Evolutionary conservation across 2,113 vertebrate species (phyloP).

Genomic region (Excalfactoria chinensis): DNA sequence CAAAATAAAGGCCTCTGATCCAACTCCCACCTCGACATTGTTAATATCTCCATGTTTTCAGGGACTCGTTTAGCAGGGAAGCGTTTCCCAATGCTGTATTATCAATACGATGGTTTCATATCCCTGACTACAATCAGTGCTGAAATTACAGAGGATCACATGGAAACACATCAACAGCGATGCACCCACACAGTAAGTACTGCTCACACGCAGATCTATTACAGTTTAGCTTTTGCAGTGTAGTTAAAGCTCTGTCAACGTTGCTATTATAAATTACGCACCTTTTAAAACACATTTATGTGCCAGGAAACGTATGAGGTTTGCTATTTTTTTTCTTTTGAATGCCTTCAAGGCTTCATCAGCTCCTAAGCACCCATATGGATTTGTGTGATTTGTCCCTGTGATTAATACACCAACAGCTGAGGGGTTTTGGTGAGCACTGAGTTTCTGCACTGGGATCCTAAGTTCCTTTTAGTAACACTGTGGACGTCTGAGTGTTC

Average conservation of each 20-base stretch:
- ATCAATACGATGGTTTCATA: conserved; percentile 29
- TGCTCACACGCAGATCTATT: conserved; percentile 53
- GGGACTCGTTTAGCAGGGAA: conserved; percentile 65
- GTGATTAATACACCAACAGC: conserved; percentile 26
- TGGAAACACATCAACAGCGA: conserved; percentile 33
- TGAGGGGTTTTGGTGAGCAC: neutral
- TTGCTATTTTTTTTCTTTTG: neutral
- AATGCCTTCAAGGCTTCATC: conserved; percentile 68
- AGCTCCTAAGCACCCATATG: conserved; percentile 68
- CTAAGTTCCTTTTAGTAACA: fast-evolving
- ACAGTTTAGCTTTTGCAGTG: conserved; percentile 4
- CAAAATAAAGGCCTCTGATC: conserved; percentile 76
- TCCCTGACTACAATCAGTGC: conserved; percentile 27
- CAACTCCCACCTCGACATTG: conserved; percentile 68
- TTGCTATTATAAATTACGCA: conserved; percentile 66
- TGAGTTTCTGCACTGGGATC: neutral
- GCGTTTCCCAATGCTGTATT: conserved; percentile 56
- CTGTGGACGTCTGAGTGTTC: neutral
- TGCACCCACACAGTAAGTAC: conserved; percentile 45
- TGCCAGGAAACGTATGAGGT: conserved; percentile 41
- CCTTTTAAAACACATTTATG: conserved; percentile 65
- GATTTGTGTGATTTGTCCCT: conserved; percentile 63
- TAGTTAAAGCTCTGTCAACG: conserved; percentile 44
- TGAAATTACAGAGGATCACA: conserved; percentile 36
- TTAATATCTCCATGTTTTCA: conserved; percentile 65